Percentiles rank a stretch among this genome's conserved stretches.
These are phyloP conservation scores for Stictonetta naevosa DNA, from an alignment of 2,113 vertebrate genomes.

Conservation along the genomic window DNA sequence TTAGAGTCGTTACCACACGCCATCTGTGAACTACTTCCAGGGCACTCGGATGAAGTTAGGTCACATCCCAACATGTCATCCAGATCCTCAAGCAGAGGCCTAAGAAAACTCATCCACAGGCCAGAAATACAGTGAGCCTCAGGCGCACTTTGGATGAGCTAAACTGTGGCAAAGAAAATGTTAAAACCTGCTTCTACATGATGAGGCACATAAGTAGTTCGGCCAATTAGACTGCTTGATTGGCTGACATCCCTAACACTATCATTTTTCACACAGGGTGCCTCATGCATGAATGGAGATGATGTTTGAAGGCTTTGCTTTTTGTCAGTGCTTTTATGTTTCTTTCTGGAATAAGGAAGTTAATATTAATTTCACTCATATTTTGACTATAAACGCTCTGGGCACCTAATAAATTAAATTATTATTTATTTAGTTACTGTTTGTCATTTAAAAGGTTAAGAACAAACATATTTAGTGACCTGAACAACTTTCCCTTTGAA, in stretches of 20 bases:
- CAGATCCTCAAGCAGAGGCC: neutral
- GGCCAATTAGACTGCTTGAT: conserved; percentile 45
- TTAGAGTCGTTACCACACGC: neutral
- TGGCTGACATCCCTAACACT: conserved; percentile 36
- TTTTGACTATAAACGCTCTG: conserved; percentile 48
- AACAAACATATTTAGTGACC: conserved; percentile 20
- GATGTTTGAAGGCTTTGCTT: conserved; percentile 7
- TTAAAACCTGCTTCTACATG: conserved; percentile 22
- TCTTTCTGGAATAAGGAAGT: conserved; percentile 22
- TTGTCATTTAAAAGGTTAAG: conserved; percentile 57
- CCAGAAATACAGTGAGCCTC: neutral
- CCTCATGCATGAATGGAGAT: conserved; percentile 36
- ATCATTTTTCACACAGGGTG: conserved; percentile 32
- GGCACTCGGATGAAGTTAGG: neutral
- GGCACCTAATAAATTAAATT: conserved; percentile 65
- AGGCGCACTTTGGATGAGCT: neutral
- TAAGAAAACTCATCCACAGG: neutral
- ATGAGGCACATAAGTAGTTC: neutral
- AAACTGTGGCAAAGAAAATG: conserved; percentile 1
- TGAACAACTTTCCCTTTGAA: conserved; percentile 34
- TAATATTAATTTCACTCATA: conserved; percentile 59
- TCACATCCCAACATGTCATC: rapidly evolving
- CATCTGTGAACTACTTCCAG: neutral
- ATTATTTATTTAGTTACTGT: conserved; percentile 63
- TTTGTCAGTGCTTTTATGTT: neutral